Conservation (phyloP, 2,113 vertebrate species). For the Corythoichthys intestinalis region DNA sequence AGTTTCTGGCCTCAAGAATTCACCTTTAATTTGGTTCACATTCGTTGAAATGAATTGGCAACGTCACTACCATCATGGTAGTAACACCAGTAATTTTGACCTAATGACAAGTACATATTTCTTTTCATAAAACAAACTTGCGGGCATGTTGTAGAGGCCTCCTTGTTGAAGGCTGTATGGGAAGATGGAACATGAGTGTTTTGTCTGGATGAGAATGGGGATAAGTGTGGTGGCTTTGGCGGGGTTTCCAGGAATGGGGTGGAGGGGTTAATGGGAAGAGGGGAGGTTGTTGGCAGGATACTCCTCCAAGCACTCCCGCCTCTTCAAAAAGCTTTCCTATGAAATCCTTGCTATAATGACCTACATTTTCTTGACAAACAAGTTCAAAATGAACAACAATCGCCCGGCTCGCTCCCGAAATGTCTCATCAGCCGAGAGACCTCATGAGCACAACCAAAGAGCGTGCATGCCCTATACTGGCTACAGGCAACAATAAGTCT, state of each 20-base stretch:
- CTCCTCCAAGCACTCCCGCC: neutral
- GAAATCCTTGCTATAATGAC: neutral
- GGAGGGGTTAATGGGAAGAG: neutral
- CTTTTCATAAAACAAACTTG: neutral
- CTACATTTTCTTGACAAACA: neutral
- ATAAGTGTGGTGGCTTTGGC: neutral
- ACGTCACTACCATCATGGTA: neutral
- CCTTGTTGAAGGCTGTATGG: neutral
- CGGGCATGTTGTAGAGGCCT: neutral
- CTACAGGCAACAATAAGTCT: no score
- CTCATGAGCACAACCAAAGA: no score
- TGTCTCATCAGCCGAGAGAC: no score
- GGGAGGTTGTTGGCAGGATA: neutral
- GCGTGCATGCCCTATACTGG: no score
- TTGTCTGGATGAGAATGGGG: neutral
- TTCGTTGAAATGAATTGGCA: neutral
- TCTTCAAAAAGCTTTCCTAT: neutral
- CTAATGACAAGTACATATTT: neutral
- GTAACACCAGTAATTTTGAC: neutral
- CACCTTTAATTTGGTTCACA: neutral
- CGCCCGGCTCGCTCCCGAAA: no score
- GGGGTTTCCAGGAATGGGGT: neutral
- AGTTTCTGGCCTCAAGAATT: neutral
- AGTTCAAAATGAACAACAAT: no score
- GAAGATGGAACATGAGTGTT: neutral